Evolutionary conservation across 1,140 invertebrate genomes (phyloP), one percentile per base, ranked within the genome.

Genomic region (Tetramorium simillimum): DNA sequence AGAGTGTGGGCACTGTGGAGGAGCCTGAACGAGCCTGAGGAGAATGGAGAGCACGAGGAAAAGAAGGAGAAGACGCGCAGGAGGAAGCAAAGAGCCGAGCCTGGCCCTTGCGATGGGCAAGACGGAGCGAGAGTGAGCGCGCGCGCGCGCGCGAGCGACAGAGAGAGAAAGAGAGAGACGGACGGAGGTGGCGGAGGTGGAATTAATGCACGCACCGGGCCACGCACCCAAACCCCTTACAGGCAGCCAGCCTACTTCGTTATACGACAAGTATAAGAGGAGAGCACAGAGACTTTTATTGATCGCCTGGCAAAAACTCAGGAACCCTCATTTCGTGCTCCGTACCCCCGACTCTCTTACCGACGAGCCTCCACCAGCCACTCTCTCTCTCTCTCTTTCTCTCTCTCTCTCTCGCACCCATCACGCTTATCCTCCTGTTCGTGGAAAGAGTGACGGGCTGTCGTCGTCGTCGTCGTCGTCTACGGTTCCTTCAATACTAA

Each of bases 231-330:
- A 94, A 94, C 90, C 92, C 91, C 92, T 92, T 92, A 92, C 91
- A 90, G 88, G 91, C 90, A 88, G 91, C 88, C 91, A 93, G 93
- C 93, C 94, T 95, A 94, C 94, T 95, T 95, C 94, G 94, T 95
- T 95, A 95, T 94, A 94, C 93, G 94, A 94, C 94, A 95, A 93
- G 94, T 94, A 93, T 93, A 93, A 94, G 93, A 95, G 92, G 92
- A 93, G 89, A 94, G 94, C 93, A 94, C 93, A 93, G 95, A 95
- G 94, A 95, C 93, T 95, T 95, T 95, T 95, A 95, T 95, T 95
- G 95, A 95, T 95, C 95, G 95, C 91, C 93, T 94, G 94, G 94
- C 94, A 95, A 95, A 95, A 95, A 95, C 94, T 95, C 94, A 94
- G 94, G 93, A 94, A 94, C 94, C 94, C 94, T 94, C 94, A 94